phyloP scores from a whole-genome alignment of 2,113 vertebrate species.

The Thinocorus orbignyianus region DNA sequence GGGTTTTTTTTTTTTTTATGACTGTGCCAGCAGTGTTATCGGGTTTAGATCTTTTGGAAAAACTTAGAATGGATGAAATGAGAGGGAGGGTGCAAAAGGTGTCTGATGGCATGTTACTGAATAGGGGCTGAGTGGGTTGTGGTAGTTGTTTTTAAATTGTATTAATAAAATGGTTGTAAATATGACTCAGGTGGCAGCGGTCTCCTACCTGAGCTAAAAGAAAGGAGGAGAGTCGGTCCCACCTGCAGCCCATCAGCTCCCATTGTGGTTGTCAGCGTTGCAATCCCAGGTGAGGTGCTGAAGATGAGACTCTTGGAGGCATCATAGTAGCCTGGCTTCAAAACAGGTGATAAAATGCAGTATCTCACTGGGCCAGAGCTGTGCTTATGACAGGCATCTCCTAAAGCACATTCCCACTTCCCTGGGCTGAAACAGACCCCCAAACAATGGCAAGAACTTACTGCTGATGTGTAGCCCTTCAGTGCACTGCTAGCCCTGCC shows the following conservation, averaged over 20 bases:
- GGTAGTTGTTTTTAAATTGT: background rate
- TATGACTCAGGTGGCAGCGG: rapidly evolving
- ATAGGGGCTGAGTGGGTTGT: background rate
- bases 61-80: background rate
- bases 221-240: background rate
- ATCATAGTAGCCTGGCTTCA: background rate
- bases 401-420: background rate
- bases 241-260: background rate
- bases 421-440: background rate
- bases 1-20: too few species aligned
- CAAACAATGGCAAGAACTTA: background rate
- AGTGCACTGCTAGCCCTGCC: background rate
- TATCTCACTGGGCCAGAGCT: background rate
- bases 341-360: background rate
- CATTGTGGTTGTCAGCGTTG: rapidly evolving
- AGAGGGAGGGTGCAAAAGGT: background rate
- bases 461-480: rapidly evolving
- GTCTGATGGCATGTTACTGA: background rate
- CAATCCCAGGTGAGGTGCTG: background rate
- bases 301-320: background rate
- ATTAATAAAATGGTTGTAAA: background rate
- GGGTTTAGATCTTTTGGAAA: constrained; percentile 16
- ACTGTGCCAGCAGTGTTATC: background rate
- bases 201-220: background rate
- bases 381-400: constrained; percentile 13